Evolutionary conservation across 2,113 vertebrate genomes (phyloP).

Genomic region (Hippolais icterina): DNA sequence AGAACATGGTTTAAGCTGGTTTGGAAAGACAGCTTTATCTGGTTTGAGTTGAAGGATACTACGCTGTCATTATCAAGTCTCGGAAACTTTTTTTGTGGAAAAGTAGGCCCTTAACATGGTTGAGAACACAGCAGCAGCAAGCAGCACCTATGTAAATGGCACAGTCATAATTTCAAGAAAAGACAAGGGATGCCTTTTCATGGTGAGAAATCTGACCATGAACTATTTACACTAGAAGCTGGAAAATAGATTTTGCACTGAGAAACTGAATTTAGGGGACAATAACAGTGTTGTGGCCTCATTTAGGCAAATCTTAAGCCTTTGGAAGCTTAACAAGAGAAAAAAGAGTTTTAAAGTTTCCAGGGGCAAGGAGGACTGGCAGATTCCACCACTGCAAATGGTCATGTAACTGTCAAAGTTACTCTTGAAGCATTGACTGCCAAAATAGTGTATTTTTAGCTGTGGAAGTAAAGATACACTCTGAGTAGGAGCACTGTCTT

Average conservation of each 20-base stretch:
- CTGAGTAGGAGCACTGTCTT: not conserved
- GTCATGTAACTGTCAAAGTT: not conserved
- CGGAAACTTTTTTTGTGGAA: not conserved
- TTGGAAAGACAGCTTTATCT: not conserved
- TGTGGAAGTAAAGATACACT: not conserved
- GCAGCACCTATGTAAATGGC: not conserved
- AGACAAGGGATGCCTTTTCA: not conserved
- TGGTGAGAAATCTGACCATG: not conserved
- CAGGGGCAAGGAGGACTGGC: not conserved
- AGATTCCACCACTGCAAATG: not conserved
- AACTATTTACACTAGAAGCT: not conserved
- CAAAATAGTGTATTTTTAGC: not conserved
- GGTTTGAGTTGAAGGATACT: not conserved
- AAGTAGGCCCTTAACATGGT: not conserved
- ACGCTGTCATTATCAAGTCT: not conserved
- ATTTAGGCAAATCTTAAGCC: not conserved
- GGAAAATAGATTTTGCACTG: not conserved
- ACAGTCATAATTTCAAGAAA: not conserved
- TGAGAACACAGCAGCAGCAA: not conserved
- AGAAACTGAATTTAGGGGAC: not conserved
- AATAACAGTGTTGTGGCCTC: not conserved
- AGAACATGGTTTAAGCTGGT: not conserved
- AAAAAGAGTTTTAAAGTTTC: not conserved
- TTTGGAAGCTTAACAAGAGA: not conserved
- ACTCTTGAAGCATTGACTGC: not conserved